Conservation (phyloP, 1,140 invertebrate species). For the Myzus persicae region DNA sequence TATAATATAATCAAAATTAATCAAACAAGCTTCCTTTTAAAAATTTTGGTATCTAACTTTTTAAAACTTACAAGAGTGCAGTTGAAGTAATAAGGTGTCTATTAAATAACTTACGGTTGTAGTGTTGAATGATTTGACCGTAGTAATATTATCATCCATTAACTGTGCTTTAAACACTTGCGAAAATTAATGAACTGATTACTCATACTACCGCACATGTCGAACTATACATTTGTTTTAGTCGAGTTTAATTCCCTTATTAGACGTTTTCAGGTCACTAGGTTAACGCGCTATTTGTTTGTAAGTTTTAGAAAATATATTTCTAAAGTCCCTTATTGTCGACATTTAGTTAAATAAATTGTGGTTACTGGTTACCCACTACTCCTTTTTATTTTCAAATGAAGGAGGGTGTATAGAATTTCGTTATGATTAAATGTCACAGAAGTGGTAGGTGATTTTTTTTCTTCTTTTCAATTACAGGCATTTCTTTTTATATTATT, state of each 20-base stretch:
- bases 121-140: neutral
- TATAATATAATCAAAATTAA: neutral
- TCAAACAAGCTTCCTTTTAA: neutral
- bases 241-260: conserved; percentile 12
- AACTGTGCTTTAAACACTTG: conserved; percentile 5
- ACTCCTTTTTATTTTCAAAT: neutral
- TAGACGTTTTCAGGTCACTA: conserved; percentile 28
- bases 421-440: conserved; percentile 42
- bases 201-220: neutral
- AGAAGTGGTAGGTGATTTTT: neutral
- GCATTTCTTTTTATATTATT: neutral
- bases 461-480: conserved; percentile 49
- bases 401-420: conserved; percentile 29
- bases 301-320: neutral
- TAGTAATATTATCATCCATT: conserved; percentile 26
- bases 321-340: neutral
- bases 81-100: neutral
- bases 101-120: neutral
- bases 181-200: conserved; percentile 7
- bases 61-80: neutral
- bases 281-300: neutral
- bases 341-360: conserved; percentile 39
- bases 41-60: neutral
- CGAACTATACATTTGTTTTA: conserved; percentile 10
- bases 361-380: neutral